These are phyloP conservation scores for Plodia interpunctella DNA, from an alignment of 1,140 invertebrate species.

Conservation along the genomic window DNA sequence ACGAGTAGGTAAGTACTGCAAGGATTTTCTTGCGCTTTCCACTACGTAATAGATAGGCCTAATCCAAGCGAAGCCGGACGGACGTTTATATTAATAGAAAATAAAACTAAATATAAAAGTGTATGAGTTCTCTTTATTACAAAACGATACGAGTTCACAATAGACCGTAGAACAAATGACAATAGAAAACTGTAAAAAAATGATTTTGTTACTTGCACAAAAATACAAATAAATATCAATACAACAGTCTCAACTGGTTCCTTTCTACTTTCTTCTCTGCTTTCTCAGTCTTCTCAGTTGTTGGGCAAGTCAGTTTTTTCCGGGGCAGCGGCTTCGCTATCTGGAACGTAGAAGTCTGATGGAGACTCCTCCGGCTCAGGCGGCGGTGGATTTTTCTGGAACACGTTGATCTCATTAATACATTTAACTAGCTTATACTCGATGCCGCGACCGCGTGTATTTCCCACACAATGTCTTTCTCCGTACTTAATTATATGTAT, in stretches of 20 bases:
- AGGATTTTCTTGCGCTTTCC: too few species aligned
- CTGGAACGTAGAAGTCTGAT: conserved; percentile 52
- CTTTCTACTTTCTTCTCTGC: conserved; percentile 19
- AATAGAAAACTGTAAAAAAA: background rate
- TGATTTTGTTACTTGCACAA: background rate
- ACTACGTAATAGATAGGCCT: too few species aligned
- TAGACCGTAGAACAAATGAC: too few species aligned
- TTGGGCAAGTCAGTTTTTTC: background rate
- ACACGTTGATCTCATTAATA: background rate
- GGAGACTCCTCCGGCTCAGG: background rate
- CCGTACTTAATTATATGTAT: too few species aligned
- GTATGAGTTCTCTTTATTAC: background rate
- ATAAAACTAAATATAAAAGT: too few species aligned
- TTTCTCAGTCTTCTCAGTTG: background rate
- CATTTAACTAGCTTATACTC: too few species aligned
- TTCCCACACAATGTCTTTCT: too few species aligned
- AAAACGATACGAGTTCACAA: background rate
- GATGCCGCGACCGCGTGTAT: too few species aligned
- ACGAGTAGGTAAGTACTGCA: too few species aligned
- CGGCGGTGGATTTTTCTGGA: background rate
- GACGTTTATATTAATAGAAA: too few species aligned
- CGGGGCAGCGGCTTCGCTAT: background rate
- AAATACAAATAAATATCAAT: background rate
- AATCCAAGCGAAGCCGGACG: too few species aligned
- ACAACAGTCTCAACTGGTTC: background rate